Evolutionary conservation across 2,888 invertebrate genomes (phyloP), one percentile per base, ranked within the genome.

Genomic region (Phymatocera aterrima): DNA sequence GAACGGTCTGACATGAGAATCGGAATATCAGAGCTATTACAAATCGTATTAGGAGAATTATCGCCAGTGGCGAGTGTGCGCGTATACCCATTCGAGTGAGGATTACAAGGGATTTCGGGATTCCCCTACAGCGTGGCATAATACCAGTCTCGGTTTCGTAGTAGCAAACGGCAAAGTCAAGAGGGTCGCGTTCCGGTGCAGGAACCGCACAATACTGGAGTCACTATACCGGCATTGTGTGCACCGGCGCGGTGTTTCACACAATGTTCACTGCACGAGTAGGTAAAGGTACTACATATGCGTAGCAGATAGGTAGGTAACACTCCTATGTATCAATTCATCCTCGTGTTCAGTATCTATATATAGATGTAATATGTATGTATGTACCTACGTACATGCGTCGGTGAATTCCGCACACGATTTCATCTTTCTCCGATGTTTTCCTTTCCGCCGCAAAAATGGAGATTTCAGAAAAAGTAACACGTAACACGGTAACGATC

Each of bases 41-140:
- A 5, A 34, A 51, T 34, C 48, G 72, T 34, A 51, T 48, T 48
- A 72, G 48, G 34, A 72, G 51, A 24, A 72, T 72, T 51, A 51
- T 34, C 2, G 31, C n/a, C 34, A 51, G 18, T 31, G 72, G 40
- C 68, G 68, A 28, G n/a, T n/a, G n/a, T n/a, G n/a, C n/a, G n/a
- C n/a, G n/a, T n/a, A n/a, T 43, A 24, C 43, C 72, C 57, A 60
- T 57, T 75, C 75, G 72, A 65, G 74, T 77, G 80, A 82, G 87
- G 86, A 87, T 87, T 84, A 84, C 81, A 81, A 84, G 82, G 85
- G 85, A 88, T 88, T 88, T 87, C 83, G 83, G 84, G 85, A 83
- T 72, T 79, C 70, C 78, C 81, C 74, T 81, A 78, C 46, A 3
- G 1, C 46, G n/a, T n/a, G n/a, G n/a, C 46, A 3, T 74, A 65